Base-by-base conservation (phyloP, 2,113 vertebrate species). In the Tichodroma muraria region DNA sequence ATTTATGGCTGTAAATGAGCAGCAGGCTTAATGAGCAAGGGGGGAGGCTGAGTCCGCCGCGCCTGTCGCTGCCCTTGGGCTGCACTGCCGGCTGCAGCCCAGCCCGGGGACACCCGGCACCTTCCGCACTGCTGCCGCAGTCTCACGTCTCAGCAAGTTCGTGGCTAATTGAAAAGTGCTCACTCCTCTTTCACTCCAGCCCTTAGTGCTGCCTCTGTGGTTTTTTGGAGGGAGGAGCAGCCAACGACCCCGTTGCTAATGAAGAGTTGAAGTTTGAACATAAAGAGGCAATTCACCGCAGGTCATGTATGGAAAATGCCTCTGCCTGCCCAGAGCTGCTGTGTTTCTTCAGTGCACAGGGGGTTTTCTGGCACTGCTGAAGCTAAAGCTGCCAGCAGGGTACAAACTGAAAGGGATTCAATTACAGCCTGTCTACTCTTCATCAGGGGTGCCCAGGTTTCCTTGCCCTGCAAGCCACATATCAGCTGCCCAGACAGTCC, bases 391-490 rank as follows among this genome's bases (percentile, higher is more conserved):
- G 69, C 60, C 69, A 50, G 75, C 85, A 82, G 49, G 49, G 47
- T 85, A 68, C 70, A 59, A 91, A 84, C 21, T 11, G 15, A 53
- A 93, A 89, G 22, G 37, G 24, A 69, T 81, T 87, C 66, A 35
- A 21, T 79, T 59, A 60, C 21, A 80, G 28, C 22, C 77, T 33
- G 13, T 33, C 64, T 53, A 8, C 73, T 86, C 70, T 53, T 73
- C 79, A 56, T 22, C 57, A 22, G 35, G 33, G 27, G 22, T 66
- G 16, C 25, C 70, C 16, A 20, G 61, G 42, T 80, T 89, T 79
- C 33, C 70, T 71, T 0, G 0, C 10, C 44, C 25, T 38, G 28
- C n/a, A 13, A 80, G 57, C 35, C 61, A 15, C 1, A 1, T 25
- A 19, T 40, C 17, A 42, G 13, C 13, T 3, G 6, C 35, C 6